Evolutionary conservation across 1,140 invertebrate genomes (phyloP).

Genomic region (Listronotus oregonensis): DNA sequence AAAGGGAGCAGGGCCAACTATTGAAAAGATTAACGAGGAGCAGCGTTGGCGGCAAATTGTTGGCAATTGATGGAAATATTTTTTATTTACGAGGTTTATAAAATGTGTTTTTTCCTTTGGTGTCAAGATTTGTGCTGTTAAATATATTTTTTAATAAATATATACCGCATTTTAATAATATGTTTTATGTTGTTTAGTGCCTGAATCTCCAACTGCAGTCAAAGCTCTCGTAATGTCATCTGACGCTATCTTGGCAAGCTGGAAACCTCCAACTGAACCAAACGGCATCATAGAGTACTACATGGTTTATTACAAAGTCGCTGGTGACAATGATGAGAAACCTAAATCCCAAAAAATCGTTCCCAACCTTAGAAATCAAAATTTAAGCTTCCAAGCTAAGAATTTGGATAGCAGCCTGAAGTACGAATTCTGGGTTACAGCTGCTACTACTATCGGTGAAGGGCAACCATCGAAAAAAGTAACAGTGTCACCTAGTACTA

Average conservation of each 20-base stretch:
- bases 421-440: conserved; percentile 95
- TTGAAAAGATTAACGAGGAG: too few relatives aligned
- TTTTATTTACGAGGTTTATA: too few relatives aligned
- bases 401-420: conserved; percentile 79
- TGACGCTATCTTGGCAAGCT: conserved; percentile 90
- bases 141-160: too few relatives aligned
- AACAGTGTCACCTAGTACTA: conserved; percentile 78
- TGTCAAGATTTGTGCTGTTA: too few relatives aligned
- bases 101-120: too few relatives aligned
- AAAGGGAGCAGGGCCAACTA: too few relatives aligned
- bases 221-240: conserved; percentile 91
- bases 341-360: conserved; percentile 60
- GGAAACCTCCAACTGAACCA: conserved; percentile 88
- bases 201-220: conserved; percentile 88
- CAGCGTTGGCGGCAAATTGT: too few relatives aligned
- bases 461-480: conserved; percentile 86
- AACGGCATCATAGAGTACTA: conserved; percentile 94
- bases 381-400: conserved; percentile 79
- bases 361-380: conserved; percentile 53
- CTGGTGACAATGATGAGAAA: conserved; percentile 57
- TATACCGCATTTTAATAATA: too few relatives aligned
- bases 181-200: conserved; percentile 65
- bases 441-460: conserved; percentile 90
- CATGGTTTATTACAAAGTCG: conserved; percentile 86
- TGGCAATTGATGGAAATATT: too few relatives aligned